Evolutionary conservation across 2,113 vertebrate species (phyloP), one percentile per base, ranked within the genome.

Genomic region (Burhinus oedicnemus): DNA sequence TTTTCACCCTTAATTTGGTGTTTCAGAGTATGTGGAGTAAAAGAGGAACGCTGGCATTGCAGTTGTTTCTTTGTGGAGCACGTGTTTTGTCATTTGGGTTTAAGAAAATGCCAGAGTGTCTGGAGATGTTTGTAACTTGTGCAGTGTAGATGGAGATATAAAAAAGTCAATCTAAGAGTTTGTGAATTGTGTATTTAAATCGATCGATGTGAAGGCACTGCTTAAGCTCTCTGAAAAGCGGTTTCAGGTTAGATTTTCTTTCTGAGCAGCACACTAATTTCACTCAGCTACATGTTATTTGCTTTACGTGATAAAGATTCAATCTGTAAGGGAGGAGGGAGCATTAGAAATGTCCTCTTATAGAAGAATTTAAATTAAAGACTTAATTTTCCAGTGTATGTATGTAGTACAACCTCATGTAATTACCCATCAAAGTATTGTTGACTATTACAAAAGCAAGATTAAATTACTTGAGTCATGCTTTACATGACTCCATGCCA

Each of bases 171-270:
- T 86, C 58, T 49, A 44, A 42, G 36, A 21, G 25, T 83, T 38
- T 77, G 22, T 52, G 49, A 72, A 29, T 23, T 79, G 49, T 77
- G 15, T 54, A 58, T 88, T 95, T 72, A 69, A 79, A 82, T 78
- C 40, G 89, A 12, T 44, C 1, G 2, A 17, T 81, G 54, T 66
- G 47, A 54, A 62, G 60, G 23, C 36, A 30, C 54, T 87, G 27
- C 62, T 76, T 70, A 65, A 83, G 29, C 40, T 90, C 42, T 65
- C 54, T 69, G 62, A 49, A 86, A 90, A 96, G 36, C 42, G 76
- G 36, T 78, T 96, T 79, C 57, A 65, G 61, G 36, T 75, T 75
- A 78, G 61, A 61, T 89, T 90, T 86, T 74, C 76, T 88, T 96
- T 25, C 44, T 54, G 57, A 95, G 76, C n/a, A 64, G 71, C 88